Evolutionary conservation across 2,888 invertebrate species (phyloP).

Genomic region (Orthonevra nobilis): DNA sequence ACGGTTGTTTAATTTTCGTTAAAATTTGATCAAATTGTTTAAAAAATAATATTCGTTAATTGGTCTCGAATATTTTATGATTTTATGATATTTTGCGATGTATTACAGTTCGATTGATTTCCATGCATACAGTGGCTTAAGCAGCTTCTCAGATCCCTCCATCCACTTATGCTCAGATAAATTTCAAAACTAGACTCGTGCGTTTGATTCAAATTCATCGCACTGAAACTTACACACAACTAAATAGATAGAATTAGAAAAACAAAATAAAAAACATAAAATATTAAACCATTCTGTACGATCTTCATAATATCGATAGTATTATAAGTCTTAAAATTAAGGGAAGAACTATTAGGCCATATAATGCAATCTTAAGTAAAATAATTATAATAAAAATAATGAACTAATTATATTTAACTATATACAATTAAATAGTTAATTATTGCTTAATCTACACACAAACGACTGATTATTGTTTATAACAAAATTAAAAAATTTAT

Average conservation of each 20-base stretch:
- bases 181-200: slow-evolving; percentile 52
- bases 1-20: no score
- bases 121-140: no score
- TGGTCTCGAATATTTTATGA: no score
- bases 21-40: no score
- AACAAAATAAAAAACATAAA: neutral
- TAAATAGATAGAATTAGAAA: slow-evolving; percentile 58
- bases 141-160: neutral
- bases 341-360: slow-evolving; percentile 65
- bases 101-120: no score
- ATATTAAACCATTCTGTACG: slow-evolving; percentile 24
- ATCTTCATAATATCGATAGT: slow-evolving; percentile 30
- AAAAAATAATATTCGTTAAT: no score
- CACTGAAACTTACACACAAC: slow-evolving; percentile 48
- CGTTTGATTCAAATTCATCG: slow-evolving; percentile 56
- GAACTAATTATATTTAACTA: slow-evolving; percentile 34
- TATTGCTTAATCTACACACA: slow-evolving; percentile 69
- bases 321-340: slow-evolving; percentile 25
- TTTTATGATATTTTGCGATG: no score
- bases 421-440: slow-evolving; percentile 60
- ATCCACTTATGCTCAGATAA: slow-evolving; percentile 27
- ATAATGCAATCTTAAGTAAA: slow-evolving; percentile 69
- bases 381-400: slow-evolving; percentile 4
- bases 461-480: slow-evolving; percentile 70
- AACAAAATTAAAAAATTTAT: slow-evolving; percentile 53